Percentiles rank a stretch among this genome's conserved stretches.
phyloP scores from a whole-genome alignment of 1,140 invertebrate genomes.

The Holcopasites calliopsidis region DNA sequence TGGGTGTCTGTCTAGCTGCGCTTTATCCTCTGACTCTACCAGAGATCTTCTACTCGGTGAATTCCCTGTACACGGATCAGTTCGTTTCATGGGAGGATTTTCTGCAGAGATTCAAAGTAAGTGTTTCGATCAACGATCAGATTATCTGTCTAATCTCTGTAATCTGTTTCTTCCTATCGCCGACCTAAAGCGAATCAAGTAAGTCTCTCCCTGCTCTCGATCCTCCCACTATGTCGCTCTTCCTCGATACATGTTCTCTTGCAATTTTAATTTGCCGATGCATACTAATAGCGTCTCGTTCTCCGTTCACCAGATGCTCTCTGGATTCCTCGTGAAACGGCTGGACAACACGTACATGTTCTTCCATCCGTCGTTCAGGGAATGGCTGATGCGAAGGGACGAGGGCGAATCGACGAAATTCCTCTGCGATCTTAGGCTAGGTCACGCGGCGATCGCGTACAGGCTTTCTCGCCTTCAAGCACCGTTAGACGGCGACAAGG shows the following conservation, averaged over 20 bases:
- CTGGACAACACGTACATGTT: constrained; percentile 97
- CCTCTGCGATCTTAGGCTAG: constrained; percentile 91
- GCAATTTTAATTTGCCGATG: not conserved
- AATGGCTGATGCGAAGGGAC: constrained; percentile 95
- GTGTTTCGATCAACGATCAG: not conserved
- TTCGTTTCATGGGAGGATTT: constrained; percentile 95
- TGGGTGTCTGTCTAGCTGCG: constrained; percentile 94
- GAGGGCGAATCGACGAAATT: constrained; percentile 95
- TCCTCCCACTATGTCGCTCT: too few relatives aligned
- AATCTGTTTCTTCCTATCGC: not conserved
- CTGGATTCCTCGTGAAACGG: constrained; percentile 92
- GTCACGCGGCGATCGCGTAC: constrained; percentile 95
- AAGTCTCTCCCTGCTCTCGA: not conserved
- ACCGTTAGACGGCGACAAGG: constrained; percentile 91
- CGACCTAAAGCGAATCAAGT: not conserved
- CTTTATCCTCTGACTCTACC: constrained; percentile 93
- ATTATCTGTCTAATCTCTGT: not conserved
- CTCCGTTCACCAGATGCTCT: constrained; percentile 81
- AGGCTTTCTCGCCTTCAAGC: constrained; percentile 91
- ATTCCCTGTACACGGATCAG: constrained; percentile 88
- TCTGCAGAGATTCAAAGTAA: constrained; percentile 89
- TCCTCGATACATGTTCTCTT: not conserved
- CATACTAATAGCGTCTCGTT: not conserved
- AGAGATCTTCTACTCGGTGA: constrained; percentile 96
- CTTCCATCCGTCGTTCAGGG: constrained; percentile 97